Percentiles rank a stretch among this genome's conserved stretches.
Conservation (phyloP, 2,888 invertebrate genomes). For the Torymus aiolomorphi region DNA sequence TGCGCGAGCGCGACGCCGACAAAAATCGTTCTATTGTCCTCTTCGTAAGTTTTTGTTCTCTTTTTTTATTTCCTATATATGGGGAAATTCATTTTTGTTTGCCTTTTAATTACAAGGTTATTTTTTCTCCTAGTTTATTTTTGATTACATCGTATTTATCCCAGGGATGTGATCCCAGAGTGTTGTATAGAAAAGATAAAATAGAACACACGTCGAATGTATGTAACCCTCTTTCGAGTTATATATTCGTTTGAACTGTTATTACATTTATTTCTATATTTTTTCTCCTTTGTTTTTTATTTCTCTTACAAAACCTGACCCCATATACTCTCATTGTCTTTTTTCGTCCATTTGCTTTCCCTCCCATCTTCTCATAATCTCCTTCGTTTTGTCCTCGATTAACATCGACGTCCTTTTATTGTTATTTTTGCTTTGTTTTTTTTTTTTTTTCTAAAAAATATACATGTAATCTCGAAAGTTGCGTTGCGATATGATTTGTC, state of each 20-base stretch:
- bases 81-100: too few species aligned
- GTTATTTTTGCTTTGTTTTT: not conserved
- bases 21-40: not conserved
- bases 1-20: conserved; percentile 26
- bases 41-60: conserved; percentile 2
- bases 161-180: conserved; percentile 1
- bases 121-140: not conserved
- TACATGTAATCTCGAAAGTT: conserved; percentile 30
- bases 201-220: conserved; percentile 30
- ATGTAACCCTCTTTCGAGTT: conserved; percentile 1
- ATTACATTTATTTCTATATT: conserved; percentile 5
- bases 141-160: conserved; percentile 9
- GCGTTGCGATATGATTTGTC: conserved; percentile 25
- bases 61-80: not conserved
- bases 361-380: not conserved
- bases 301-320: conserved; percentile 39
- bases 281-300: conserved; percentile 26
- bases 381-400: not conserved
- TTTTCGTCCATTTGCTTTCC: not conserved
- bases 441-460: conserved; percentile 7
- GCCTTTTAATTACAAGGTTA: too few species aligned
- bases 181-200: conserved; percentile 7
- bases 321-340: conserved; percentile 19
- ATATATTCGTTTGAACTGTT: conserved; percentile 1
- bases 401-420: too few species aligned